A percentile compares a stretch with the other conserved stretches of the same genome.
phyloP scores from a whole-genome alignment of 2,113 vertebrate species.

The Otolemur garnettii region DNA sequence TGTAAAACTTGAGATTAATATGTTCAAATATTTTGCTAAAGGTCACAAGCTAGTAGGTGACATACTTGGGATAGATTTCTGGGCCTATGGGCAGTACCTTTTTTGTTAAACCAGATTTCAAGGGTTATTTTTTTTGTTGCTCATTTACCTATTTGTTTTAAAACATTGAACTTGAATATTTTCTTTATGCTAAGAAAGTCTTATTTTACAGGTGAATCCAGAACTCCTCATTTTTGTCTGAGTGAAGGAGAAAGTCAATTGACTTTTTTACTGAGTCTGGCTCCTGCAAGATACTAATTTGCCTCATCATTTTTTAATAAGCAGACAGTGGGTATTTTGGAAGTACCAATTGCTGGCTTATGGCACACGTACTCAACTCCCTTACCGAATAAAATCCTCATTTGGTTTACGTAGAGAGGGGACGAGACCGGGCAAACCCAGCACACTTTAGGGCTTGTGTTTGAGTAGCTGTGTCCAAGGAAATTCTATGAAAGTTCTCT shows the following conservation, averaged over 20 bases:
- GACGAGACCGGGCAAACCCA: background rate
- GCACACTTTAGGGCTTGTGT: background rate
- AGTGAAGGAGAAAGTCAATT: slow-evolving; percentile 39
- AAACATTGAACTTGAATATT: background rate
- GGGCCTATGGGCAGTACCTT: background rate
- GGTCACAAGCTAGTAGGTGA: background rate
- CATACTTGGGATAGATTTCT: background rate
- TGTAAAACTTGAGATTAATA: background rate
- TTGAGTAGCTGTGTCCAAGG: background rate
- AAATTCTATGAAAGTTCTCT: background rate
- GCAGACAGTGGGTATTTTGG: background rate
- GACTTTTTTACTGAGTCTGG: background rate
- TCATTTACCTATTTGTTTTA: slow-evolving; percentile 27
- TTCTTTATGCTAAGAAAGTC: background rate
- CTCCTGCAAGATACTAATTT: background rate
- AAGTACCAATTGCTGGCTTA: background rate
- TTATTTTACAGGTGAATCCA: slow-evolving; percentile 1
- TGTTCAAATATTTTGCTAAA: slow-evolving; percentile 39
- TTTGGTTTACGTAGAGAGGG: background rate
- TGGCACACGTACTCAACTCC: background rate
- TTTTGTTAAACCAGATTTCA: background rate
- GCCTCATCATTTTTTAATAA: slow-evolving; percentile 18
- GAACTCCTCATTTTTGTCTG: slow-evolving; percentile 10
- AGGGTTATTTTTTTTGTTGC: background rate
- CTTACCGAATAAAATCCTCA: background rate